Evolutionary conservation across 1,140 invertebrate species (phyloP).

Genomic region (Argopecten irradians): DNA sequence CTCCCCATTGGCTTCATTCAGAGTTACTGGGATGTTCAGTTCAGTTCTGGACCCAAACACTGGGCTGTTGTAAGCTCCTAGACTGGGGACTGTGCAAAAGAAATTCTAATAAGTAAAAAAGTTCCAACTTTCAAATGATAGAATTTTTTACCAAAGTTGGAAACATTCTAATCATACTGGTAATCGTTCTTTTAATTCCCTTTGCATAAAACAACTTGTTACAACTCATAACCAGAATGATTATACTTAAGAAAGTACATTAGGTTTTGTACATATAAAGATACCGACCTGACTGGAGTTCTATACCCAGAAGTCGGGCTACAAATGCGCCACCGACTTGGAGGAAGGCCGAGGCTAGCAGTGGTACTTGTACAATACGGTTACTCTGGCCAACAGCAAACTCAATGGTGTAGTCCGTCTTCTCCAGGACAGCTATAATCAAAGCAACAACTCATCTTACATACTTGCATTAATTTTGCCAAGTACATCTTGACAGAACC

Average conservation of each 20-base stretch:
- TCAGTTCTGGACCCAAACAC: constrained; percentile 51
- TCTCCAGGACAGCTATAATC: constrained; percentile 60
- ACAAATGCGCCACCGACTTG: constrained; percentile 63
- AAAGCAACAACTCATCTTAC: not conserved
- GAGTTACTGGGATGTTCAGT: constrained; percentile 59
- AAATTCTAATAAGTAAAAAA: not conserved
- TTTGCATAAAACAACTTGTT: too few relatives aligned
- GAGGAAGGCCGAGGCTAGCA: constrained; percentile 62
- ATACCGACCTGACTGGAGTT: constrained; percentile 51
- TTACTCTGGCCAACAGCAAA: constrained; percentile 55
- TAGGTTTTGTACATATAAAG: not conserved
- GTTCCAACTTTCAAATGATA: too few relatives aligned
- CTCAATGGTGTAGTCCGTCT: constrained; percentile 41
- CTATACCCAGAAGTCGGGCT: constrained; percentile 53
- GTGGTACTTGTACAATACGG: constrained; percentile 50
- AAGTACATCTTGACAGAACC: too few relatives aligned
- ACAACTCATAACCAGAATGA: too few relatives aligned
- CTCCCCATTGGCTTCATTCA: constrained; percentile 72
- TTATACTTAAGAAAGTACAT: too few relatives aligned
- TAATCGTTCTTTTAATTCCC: too few relatives aligned
- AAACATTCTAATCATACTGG: too few relatives aligned
- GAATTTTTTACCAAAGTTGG: too few relatives aligned
- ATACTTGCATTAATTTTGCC: too few relatives aligned
- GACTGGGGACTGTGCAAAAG: constrained; percentile 56
- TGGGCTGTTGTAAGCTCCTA: constrained; percentile 71